Base-by-base conservation (phyloP, 2,113 vertebrate species). In the Hemibates koningsi region DNA sequence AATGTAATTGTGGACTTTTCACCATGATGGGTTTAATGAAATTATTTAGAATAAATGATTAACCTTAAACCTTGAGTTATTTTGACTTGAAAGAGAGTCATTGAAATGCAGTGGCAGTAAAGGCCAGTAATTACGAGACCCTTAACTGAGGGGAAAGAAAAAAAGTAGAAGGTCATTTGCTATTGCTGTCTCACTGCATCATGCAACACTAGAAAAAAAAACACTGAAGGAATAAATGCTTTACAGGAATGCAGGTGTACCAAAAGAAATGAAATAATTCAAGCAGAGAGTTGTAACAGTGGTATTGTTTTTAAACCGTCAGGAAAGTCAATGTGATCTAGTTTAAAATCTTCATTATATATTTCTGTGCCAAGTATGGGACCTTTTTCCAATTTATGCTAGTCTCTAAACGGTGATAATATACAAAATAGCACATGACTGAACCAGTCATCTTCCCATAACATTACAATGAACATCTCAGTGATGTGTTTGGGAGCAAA, bases 21-120 rank as follows among this genome's bases (percentile, higher is more conserved):
- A 54, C 29, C 34, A 45, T 89, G 81, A 71, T 17, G 3, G 14
- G 59, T 86, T 81, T 87, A 80, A 90, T 90, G 34, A 45, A 88
- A 92, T 92, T 82, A 91, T 89, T 89, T 57, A 41, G 54, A 88
- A 90, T 87, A 76, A 87, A 91, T 92, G 73, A 80, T 91, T 87
- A 68, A 84, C 87, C 88, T 92, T 91, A 90, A 89, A 88, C 86
- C 68, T 52, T 4, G 2, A 87, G 66, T 82, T 86, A 83, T 90
- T 91, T 87, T 63, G 79, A 92, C 91, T 92, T 86, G 76, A 86
- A 92, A 81, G 81, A 59, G 43, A 68, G 56, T 79, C 90, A 90
- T 89, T 93, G 90, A 90, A 85, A 93, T 93, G 88, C 91, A 78
- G 50, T 36, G 29, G 57, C 54, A 71, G 76, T 88, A 81, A 85